phyloP scores from a whole-genome alignment of 2,888 invertebrate species.

The Ethmia dodecea region DNA sequence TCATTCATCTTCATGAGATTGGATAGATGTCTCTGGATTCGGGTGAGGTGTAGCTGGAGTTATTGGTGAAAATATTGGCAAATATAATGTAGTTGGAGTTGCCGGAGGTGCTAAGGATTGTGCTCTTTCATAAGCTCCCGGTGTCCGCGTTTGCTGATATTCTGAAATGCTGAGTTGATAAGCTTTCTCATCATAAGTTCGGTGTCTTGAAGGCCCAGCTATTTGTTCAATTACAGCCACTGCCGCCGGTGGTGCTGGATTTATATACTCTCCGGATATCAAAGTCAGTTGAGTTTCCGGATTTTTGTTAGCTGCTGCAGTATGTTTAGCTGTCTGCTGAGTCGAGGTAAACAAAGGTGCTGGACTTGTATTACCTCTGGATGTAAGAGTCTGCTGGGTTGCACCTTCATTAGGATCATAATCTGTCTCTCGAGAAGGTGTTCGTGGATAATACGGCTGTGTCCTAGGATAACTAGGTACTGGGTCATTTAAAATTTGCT shows the following conservation, averaged over 20 bases:
- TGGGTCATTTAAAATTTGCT: slow-evolving; percentile 18
- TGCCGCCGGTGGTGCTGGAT: slow-evolving; percentile 19
- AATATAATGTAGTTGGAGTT: slow-evolving; percentile 14
- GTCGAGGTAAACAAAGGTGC: too few species aligned
- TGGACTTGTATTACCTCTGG: slow-evolving; percentile 17
- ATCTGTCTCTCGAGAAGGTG: slow-evolving; percentile 18
- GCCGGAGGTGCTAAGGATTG: slow-evolving; percentile 10
- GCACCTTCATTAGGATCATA: slow-evolving; percentile 19
- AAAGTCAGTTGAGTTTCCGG: slow-evolving; percentile 17
- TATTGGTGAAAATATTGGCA: slow-evolving; percentile 15
- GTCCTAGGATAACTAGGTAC: slow-evolving; percentile 16
- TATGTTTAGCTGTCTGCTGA: slow-evolving; percentile 18
- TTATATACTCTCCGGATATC: slow-evolving; percentile 16
- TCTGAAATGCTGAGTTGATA: slow-evolving; percentile 19
- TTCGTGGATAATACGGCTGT: slow-evolving; percentile 18
- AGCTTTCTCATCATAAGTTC: slow-evolving; percentile 15
- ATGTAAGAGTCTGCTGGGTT: slow-evolving; percentile 18
- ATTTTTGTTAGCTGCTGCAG: slow-evolving; percentile 15
- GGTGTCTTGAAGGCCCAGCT: slow-evolving; percentile 17
- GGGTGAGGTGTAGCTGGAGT: slow-evolving; percentile 18
- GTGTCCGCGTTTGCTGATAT: slow-evolving; percentile 18
- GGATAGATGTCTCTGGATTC: slow-evolving; percentile 19
- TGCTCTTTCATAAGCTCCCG: slow-evolving; percentile 18
- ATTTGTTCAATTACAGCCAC: slow-evolving; percentile 19
- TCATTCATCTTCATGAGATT: slow-evolving; percentile 19